These are phyloP conservation scores for Lordiphosa andalusiaca DNA, from an alignment of 2,888 invertebrate genomes.

Conservation along the genomic window DNA sequence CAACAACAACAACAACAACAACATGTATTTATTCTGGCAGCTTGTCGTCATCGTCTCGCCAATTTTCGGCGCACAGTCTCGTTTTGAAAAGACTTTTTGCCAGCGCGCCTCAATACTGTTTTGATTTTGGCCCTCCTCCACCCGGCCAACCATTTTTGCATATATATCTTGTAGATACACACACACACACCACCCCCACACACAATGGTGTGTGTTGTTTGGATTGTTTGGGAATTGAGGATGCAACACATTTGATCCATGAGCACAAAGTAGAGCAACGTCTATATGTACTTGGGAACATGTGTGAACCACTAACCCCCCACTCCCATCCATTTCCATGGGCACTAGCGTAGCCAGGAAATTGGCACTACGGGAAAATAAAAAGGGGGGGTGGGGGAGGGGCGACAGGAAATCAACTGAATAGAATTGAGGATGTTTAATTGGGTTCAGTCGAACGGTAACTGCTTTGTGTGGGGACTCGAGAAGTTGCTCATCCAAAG, in stretches of 20 bases:
- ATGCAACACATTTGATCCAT: constrained; percentile 3
- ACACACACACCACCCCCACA: not conserved
- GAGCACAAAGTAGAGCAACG: constrained; percentile 3
- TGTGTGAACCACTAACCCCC: not conserved
- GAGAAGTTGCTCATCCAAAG: too few relatives aligned
- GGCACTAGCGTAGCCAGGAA: too few relatives aligned
- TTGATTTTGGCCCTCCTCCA: constrained; percentile 1
- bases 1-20: constrained; percentile 17
- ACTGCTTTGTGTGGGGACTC: too few relatives aligned
- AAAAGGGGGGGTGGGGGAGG: not conserved
- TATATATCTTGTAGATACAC: too few relatives aligned
- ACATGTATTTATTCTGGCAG: constrained; percentile 38
- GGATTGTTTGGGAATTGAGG: not conserved
- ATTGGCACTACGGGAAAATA: not conserved
- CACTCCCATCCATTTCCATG: too few relatives aligned
- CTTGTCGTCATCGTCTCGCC: constrained; percentile 9
- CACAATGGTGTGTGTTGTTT: not conserved
- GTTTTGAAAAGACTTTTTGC: not conserved
- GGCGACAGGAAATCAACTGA: too few relatives aligned
- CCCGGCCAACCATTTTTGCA: not conserved
- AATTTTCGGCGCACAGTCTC: not conserved
- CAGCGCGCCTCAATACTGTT: not conserved
- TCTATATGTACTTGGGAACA: constrained; percentile 9
- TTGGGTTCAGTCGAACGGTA: too few relatives aligned
- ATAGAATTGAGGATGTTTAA: too few relatives aligned